Base-by-base conservation (phyloP, 2,113 vertebrate genomes). In the Mungos mungo region DNA sequence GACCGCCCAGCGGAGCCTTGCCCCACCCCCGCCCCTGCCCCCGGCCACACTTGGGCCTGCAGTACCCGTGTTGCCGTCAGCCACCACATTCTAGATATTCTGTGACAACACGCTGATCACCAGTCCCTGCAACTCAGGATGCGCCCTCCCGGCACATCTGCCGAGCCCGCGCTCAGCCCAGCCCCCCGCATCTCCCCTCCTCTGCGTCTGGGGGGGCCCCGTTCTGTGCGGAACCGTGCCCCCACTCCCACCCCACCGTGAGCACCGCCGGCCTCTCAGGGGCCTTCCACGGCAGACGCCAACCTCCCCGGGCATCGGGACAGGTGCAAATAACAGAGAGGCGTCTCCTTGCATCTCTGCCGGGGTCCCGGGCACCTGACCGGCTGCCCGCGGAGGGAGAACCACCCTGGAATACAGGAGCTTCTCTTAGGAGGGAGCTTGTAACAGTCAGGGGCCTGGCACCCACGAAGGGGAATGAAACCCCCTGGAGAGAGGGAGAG, bases 251-350 rank as follows among this genome's bases (percentile, higher is more conserved):
- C 41, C 41, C 41, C 41, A 5, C 41, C 41, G 41, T 1, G 29
- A 19, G 54, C 27, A 33, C 57, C 68, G 38, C 63, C n/a, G 13
- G 27, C 27, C 45, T 14, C 71, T 71, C 16, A 14, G 45, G 35
- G 82, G 19, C 16, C 57, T 94, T 93, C 72, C 63, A 33, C 7
- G 12, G 65, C 72, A 3, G 63, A 16, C 52, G 19, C 19, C 13
- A 16, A 66, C 35, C 38, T 54, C 52, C 18, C 69, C 50, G 33
- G 97, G 90, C 88, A 90, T 38, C 47, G 31, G 74, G 38, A 68
- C 14, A 85, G 92, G 72, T 96, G 97, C 98, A 87, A 98, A 98
- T 97, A 98, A 98, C 91, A 87, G 94, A 96, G 97, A 81, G 95
- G 57, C 74, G 68, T 91, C 97, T 88, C 45, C 82, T 96, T 92